Conservation (phyloP, 1,140 invertebrate genomes). For the Homalodisca vitripennis region DNA sequence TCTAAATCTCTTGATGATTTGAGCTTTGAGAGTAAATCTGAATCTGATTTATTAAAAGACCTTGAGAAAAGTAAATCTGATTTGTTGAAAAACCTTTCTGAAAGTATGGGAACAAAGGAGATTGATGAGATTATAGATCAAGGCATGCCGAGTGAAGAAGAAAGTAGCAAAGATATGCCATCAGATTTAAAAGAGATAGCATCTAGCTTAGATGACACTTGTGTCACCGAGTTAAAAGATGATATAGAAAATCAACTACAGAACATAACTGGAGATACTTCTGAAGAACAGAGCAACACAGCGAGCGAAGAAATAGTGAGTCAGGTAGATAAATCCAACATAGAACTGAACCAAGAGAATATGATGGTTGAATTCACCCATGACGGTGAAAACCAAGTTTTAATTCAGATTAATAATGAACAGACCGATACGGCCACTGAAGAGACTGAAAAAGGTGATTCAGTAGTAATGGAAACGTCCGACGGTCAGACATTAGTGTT, state of each 20-base stretch:
- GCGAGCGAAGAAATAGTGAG: neutral
- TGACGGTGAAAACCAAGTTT: constrained; percentile 39
- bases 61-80: neutral
- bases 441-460: constrained; percentile 34
- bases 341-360: constrained; percentile 40
- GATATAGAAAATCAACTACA: neutral
- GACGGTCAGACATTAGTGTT: constrained; percentile 37
- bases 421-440: constrained; percentile 31
- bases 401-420: constrained; percentile 21
- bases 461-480: constrained; percentile 28
- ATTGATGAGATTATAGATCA: constrained; percentile 13
- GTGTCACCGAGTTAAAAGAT: neutral
- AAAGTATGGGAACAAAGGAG: constrained; percentile 15
- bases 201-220: neutral
- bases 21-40: constrained; percentile 10
- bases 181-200: neutral
- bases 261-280: neutral
- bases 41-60: neutral
- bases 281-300: neutral
- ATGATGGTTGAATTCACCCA: constrained; percentile 40
- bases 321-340: neutral
- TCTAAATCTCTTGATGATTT: constrained; percentile 3
- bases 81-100: neutral
- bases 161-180: neutral
- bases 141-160: neutral